A percentile compares a stretch with the other conserved stretches of the same genome.
phyloP scores from a whole-genome alignment of 2,888 invertebrate genomes.

The Polymixis flavicincta region DNA sequence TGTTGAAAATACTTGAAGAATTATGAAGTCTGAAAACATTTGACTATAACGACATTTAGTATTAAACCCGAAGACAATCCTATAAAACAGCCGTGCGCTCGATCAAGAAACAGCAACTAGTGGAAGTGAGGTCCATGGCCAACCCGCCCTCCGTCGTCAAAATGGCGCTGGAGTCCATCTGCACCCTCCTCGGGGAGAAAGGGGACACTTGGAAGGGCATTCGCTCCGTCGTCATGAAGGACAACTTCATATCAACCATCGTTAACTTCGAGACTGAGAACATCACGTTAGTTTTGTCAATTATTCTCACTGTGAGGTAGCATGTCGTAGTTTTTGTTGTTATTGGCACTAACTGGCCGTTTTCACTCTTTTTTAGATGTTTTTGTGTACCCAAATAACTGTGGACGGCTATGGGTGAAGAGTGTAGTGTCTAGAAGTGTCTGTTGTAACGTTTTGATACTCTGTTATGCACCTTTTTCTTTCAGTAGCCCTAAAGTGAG shows the following conservation, averaged over 20 bases:
- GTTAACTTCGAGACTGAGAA: constrained; percentile 98
- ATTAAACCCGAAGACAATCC: constrained; percentile 75
- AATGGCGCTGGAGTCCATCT: constrained; percentile 98
- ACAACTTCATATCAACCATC: constrained; percentile 98
- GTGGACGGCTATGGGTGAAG: constrained; percentile 51
- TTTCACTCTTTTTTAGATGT: constrained; percentile 54
- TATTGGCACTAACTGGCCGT: constrained; percentile 47
- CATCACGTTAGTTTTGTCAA: constrained; percentile 97
- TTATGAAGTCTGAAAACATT: constrained; percentile 25
- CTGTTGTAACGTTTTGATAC: constrained; percentile 17
- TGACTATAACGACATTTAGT: constrained; percentile 67
- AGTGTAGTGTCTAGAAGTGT: constrained; percentile 46
- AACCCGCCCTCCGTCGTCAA: constrained; percentile 98
- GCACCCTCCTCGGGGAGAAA: constrained; percentile 97
- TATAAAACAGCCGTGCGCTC: constrained; percentile 95
- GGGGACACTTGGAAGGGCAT: constrained; percentile 98
- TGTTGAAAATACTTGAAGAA: neutral
- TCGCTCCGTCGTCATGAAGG: constrained; percentile 97
- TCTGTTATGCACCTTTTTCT: constrained; percentile 30
- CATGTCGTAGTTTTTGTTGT: constrained; percentile 65
- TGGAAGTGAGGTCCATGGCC: constrained; percentile 98
- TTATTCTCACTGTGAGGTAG: constrained; percentile 65
- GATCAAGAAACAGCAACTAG: constrained; percentile 98
- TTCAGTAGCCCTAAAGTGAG: neutral
- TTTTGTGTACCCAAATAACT: constrained; percentile 44